A percentile compares a stretch with the other conserved stretches of the same genome.
Evolutionary conservation across 2,113 vertebrate genomes (phyloP).

Genomic region (Terrapene triunguis): DNA sequence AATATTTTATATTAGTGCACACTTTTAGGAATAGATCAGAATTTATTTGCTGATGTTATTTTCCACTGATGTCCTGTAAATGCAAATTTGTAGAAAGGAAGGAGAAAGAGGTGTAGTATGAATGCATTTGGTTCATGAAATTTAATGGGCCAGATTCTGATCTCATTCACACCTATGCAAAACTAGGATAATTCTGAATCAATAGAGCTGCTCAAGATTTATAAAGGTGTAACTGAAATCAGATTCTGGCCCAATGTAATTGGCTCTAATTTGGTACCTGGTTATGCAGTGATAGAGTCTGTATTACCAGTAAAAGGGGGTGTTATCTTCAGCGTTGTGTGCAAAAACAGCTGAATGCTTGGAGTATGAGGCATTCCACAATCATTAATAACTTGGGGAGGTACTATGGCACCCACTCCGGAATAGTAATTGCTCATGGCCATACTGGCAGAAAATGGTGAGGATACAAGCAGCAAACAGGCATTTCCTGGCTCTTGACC

Average conservation of each 20-base stretch:
- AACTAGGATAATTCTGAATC: neutral
- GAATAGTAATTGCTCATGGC: neutral
- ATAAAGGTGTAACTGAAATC: neutral
- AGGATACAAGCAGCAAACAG: neutral
- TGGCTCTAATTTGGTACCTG: neutral
- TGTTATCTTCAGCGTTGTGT: neutral
- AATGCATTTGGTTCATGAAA: constrained; percentile 15
- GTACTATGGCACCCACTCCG: neutral
- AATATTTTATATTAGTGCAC: constrained; percentile 64
- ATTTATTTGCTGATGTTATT: constrained; percentile 49
- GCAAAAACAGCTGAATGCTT: neutral
- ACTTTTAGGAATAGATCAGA: constrained; percentile 67
- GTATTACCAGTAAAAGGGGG: neutral
- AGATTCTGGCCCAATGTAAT: neutral
- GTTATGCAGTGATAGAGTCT: neutral
- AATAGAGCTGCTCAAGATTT: neutral
- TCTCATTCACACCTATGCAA: neutral
- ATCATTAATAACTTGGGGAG: neutral
- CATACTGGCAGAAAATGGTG: neutral
- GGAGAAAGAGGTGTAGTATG: neutral
- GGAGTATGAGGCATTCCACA: neutral
- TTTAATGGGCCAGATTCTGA: neutral
- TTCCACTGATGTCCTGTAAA: constrained; percentile 59
- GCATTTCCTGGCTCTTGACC: neutral
- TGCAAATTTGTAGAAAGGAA: constrained; percentile 42